These are phyloP conservation scores for Chloroceryle aenea DNA, from an alignment of 2,113 vertebrate genomes.

Conservation along the genomic window DNA sequence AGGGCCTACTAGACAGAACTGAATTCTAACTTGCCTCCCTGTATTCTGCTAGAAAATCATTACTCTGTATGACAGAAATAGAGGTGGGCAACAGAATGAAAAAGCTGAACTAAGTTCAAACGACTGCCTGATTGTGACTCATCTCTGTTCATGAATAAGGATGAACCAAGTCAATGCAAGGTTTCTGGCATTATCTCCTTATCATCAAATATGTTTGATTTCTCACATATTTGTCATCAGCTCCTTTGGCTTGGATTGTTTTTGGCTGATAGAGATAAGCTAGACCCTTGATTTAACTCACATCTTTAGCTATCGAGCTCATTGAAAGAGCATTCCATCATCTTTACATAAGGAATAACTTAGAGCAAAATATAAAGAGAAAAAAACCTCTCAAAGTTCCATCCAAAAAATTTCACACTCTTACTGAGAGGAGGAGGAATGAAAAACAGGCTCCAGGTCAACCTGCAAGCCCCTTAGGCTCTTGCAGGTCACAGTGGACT, in stretches of 20 bases:
- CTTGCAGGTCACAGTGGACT: background rate
- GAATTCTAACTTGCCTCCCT: background rate
- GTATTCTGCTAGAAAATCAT: background rate
- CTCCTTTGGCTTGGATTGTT: constrained; percentile 44
- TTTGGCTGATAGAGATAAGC: constrained; percentile 34
- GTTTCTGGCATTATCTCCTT: constrained; percentile 58
- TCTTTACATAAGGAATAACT: background rate
- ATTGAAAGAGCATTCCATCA: background rate
- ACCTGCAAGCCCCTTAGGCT: background rate
- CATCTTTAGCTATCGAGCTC: background rate
- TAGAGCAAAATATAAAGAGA: background rate
- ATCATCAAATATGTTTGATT: constrained; percentile 68
- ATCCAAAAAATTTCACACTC: background rate
- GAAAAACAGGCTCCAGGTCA: background rate
- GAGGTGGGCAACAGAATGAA: constrained; percentile 51
- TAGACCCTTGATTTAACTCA: constrained; percentile 26
- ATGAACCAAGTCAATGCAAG: constrained; percentile 59
- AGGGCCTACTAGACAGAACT: background rate
- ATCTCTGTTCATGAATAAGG: constrained; percentile 68
- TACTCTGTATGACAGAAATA: constrained; percentile 34
- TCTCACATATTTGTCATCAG: constrained; percentile 56
- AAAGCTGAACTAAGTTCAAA: constrained; percentile 63
- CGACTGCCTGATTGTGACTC: constrained; percentile 52
- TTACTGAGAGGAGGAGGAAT: background rate
- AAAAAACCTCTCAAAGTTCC: background rate